Conservation (phyloP, 92 coral and sea anemone genomes). For the Micromussa lordhowensis region DNA sequence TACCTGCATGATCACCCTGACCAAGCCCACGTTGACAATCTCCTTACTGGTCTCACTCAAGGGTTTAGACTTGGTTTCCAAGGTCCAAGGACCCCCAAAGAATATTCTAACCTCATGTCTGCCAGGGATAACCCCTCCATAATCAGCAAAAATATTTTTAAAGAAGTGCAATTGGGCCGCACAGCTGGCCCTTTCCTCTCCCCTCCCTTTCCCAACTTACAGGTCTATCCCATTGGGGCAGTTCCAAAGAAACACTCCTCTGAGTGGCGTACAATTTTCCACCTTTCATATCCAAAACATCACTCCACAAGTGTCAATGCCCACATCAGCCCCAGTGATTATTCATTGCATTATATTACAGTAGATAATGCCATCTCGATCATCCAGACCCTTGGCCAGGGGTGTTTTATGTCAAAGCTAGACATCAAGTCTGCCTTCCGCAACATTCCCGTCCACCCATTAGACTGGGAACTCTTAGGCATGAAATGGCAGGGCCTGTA, state of each 20-base stretch:
- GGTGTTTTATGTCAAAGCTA: not conserved
- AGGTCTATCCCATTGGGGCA: constrained; percentile 5
- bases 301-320: no score
- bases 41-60: not conserved
- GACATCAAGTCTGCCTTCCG: constrained; percentile 7
- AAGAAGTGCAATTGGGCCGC: constrained; percentile 11
- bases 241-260: constrained; percentile 1
- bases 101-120: not conserved
- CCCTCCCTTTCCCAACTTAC: constrained; percentile 5
- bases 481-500: no score
- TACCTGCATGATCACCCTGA: not conserved
- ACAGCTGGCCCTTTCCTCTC: constrained; percentile 1
- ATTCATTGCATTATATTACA: not conserved
- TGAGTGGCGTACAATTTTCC: not conserved
- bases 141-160: not conserved
- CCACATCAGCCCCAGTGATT: not conserved
- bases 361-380: not conserved
- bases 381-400: not conserved
- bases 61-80: no score
- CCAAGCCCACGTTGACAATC: no score
- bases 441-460: no score
- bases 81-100: not conserved
- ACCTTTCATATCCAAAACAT: not conserved
- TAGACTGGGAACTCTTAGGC: no score
- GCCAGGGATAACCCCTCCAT: not conserved